Evolutionary conservation across 2,797 vertebrate genomes (phyloP).

Genomic region (Falco berigora): DNA sequence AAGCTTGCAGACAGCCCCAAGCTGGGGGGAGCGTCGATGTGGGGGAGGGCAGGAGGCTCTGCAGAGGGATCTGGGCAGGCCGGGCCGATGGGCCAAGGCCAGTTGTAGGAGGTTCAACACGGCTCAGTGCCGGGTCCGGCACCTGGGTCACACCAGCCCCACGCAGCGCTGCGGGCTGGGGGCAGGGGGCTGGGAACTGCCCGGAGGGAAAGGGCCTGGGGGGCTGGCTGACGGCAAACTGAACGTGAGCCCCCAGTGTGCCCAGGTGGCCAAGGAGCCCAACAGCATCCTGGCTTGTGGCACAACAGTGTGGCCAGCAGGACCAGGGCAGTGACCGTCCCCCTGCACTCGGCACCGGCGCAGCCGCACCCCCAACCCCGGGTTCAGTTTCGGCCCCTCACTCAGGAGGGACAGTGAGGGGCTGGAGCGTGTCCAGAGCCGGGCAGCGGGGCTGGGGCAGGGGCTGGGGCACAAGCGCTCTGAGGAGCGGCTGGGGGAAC

Average conservation of each 20-base stretch:
- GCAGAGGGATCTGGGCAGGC: too few relatives aligned
- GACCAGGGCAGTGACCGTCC: neutral
- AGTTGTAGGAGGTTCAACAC: too few relatives aligned
- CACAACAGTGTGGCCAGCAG: neutral
- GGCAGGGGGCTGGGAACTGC: too few relatives aligned
- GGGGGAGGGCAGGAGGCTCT: too few relatives aligned
- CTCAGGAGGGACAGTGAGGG: neutral
- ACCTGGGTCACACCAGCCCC: too few relatives aligned
- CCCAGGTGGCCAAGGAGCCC: neutral
- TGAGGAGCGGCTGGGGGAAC: neutral
- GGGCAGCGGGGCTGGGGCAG: rapidly evolving
- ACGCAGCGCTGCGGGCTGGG: too few relatives aligned
- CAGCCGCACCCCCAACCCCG: neutral
- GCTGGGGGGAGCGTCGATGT: too few relatives aligned
- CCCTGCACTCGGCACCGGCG: neutral
- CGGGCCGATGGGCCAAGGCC: too few relatives aligned
- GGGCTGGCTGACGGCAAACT: too few relatives aligned
- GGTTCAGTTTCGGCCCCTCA: neutral
- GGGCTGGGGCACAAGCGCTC: neutral
- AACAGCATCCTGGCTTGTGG: neutral
- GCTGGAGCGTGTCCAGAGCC: neutral
- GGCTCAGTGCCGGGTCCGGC: too few relatives aligned
- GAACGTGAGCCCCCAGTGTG: neutral
- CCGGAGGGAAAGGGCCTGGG: too few relatives aligned
- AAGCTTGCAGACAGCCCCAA: too few relatives aligned